These are phyloP conservation scores for Bubo blakistoni DNA, from an alignment of 2,113 vertebrate genomes.

Conservation along the genomic window DNA sequence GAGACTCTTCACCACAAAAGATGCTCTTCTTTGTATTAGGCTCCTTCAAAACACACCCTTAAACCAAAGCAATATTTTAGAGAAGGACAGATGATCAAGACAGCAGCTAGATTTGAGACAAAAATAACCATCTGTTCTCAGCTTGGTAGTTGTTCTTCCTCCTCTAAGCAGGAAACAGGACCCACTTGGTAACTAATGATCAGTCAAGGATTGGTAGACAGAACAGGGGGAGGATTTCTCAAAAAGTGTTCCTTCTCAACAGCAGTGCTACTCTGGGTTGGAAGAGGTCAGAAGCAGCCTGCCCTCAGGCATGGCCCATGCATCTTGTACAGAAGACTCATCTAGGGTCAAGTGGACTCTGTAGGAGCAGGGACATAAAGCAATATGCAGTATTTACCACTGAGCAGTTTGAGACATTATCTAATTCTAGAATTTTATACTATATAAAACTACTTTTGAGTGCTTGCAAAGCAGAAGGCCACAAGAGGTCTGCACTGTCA, in stretches of 20 bases:
- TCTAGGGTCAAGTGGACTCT: neutral
- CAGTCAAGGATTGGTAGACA: neutral
- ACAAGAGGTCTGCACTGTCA: neutral
- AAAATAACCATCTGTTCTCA: neutral
- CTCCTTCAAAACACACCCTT: neutral
- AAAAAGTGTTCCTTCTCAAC: accelerated
- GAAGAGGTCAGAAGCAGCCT: neutral
- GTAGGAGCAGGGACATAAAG: neutral
- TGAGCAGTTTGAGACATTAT: too few species aligned
- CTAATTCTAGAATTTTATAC: neutral
- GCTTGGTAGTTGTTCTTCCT: neutral
- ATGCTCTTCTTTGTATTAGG: neutral
- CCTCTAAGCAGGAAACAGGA: neutral
- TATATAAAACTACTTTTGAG: neutral
- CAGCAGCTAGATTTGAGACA: neutral
- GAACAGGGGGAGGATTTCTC: neutral
- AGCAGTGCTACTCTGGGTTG: neutral
- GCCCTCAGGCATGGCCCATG: neutral
- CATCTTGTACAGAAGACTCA: neutral
- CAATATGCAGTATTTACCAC: neutral
- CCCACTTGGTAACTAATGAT: neutral
- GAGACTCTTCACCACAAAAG: neutral
- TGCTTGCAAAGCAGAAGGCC: neutral
- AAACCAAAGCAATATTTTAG: neutral
- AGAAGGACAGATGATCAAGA: neutral